Base-by-base conservation (phyloP, 2,797 vertebrate species). In the Oophaga sylvatica region DNA sequence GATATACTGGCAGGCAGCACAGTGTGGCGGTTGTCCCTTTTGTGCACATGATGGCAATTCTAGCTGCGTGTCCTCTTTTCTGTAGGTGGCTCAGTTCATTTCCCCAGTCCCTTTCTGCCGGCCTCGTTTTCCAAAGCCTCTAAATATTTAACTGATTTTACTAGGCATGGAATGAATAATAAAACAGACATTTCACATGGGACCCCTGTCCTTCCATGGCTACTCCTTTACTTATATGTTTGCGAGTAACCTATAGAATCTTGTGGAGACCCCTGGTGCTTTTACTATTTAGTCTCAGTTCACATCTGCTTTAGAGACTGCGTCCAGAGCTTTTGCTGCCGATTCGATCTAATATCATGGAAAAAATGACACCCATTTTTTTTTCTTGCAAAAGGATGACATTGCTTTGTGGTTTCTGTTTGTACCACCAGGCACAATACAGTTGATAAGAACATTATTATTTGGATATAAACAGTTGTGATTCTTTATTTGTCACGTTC, bases 71-170 rank as follows among this genome's bases (percentile, higher is more conserved):
- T 60, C 35, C 75, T 68, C 48, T 45, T 68, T 60, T 65, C 45
- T 70, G 29, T 53, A 71, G 67, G 62, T 62, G 87, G 53, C 81
- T 79, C 56, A 11, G 57, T 71, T 41, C 60, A 59, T 76, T 57
- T 65, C 68, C 73, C 80, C 26, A 26, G 22, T 84, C 56, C 70
- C 87, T 73, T 35, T 81, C 48, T 83, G 16, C 59, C 77, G 62
- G 60, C 80, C 35, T 53, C 56, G 35, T 81, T 65, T 56, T 63
- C 78, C 45, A 73, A 48, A 81, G 22, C 79, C 31, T 70, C 56
- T 82, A 86, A 89, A 85, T 85, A 85, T 82, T 88, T 76, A 80
- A 67, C 67, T 19, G 13, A 53, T 53, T 85, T 88, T 81, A 81
- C 70, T 77, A 45, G 70, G 67, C 82, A 56, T 81, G 20, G 68